Evolutionary conservation across 2,888 invertebrate genomes (phyloP), one percentile per base, ranked within the genome.

Genomic region (Melikaiella ostensackeni): DNA sequence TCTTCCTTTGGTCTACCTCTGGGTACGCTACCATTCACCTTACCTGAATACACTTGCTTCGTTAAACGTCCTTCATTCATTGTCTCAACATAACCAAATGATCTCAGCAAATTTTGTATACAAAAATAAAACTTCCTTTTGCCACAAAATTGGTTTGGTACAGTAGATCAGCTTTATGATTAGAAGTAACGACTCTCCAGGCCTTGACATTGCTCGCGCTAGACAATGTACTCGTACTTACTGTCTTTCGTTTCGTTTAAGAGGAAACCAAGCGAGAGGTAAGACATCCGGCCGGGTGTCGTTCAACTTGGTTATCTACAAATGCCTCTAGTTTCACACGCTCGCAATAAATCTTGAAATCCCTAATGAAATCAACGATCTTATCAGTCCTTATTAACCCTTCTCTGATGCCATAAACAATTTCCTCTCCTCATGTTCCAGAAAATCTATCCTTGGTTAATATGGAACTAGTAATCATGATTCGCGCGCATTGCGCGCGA

Each of bases 231-330:
- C 81, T 82, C 84, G 85, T 85, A 82, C 81, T 82, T 79, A 80
- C 77, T 83, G 86, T 85, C 84, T 83, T 83, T 83, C 77, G 81
- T 80, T 77, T 82, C 75, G 79, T 79, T 75, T 73, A 82, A 76
- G 82, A 82, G 82, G 83, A 86, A 87, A 87, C 85, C 85, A 86
- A 86, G 84, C 83, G 83, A 79, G 84, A 83, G 83, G 77, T 78
- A 87, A 86, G 87, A 86, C 87, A 87, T 88, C 88, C 88, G 88
- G 85, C 79, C 75, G 61, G 42, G 76, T 79, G 82, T 82, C 82
- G 82, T 82, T 82, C 82, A 82, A 82, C 80, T 78, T 79, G 74
- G 73, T 74, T 78, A 76, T 82, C 79, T 80, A 77, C 81, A 75
- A 82, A 79, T 79, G 80, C 79, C 21, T 63, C 35, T 21, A 63